A percentile compares a stretch with the other conserved stretches of the same genome.
Conservation (phyloP, 2,113 vertebrate species). For the Chaetops frenatus region DNA sequence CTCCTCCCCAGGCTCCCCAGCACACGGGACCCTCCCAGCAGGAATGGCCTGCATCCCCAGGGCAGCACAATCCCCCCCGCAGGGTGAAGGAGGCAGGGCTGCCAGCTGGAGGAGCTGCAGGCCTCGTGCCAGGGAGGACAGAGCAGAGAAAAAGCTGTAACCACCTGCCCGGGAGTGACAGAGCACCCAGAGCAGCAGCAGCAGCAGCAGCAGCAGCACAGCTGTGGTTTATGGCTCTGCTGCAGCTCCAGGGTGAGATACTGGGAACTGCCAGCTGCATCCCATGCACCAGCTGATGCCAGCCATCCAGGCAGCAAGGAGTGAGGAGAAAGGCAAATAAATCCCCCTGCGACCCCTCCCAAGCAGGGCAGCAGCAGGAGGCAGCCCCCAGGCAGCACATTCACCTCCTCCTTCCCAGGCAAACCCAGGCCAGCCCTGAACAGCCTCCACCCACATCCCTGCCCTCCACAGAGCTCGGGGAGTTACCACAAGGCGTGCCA, state of each 20-base stretch:
- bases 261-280: not conserved
- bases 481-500: accelerated
- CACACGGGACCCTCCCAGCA: not conserved
- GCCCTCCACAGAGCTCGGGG: not conserved
- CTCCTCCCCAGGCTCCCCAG: not conserved
- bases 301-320: not conserved
- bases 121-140: accelerated
- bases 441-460: not conserved
- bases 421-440: not conserved
- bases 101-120: not conserved
- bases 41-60: not conserved
- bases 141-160: not conserved
- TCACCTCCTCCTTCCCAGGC: not conserved
- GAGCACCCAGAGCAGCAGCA: not conserved
- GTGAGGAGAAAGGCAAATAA: not conserved
- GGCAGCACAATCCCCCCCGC: accelerated
- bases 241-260: not conserved
- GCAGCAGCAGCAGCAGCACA: not conserved
- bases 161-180: not conserved
- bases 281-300: accelerated
- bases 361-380: not conserved
- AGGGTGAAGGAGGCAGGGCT: not conserved
- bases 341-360: not conserved
- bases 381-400: not conserved
- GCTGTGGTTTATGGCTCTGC: not conserved